Conservation (phyloP, 92 coral and sea anemone species). For the Phenganax subtilis region DNA sequence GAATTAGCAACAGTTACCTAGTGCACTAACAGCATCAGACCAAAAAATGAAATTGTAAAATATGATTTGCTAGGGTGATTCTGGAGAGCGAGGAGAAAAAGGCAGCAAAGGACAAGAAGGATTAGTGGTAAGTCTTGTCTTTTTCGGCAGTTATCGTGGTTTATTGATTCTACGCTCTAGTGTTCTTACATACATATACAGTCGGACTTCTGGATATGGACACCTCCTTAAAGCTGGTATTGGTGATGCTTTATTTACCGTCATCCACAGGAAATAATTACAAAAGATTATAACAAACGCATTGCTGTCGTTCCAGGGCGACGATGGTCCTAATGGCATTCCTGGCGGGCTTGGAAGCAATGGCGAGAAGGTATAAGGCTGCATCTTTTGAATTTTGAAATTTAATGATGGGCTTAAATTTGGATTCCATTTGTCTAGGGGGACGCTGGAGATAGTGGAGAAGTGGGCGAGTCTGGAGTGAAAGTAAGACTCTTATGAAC, state of each 20-base stretch:
- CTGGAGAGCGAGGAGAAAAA: constrained; percentile 18
- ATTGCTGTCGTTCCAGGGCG: not conserved
- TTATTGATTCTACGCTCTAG: too few relatives aligned
- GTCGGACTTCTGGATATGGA: too few relatives aligned
- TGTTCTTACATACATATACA: too few relatives aligned
- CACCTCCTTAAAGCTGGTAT: too few relatives aligned
- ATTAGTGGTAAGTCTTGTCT: not conserved
- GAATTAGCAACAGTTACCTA: too few relatives aligned
- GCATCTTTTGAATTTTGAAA: not conserved
- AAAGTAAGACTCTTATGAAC: not conserved
- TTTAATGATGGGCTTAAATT: not conserved
- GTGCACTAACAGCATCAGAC: not conserved
- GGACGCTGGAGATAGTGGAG: not conserved
- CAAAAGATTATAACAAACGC: too few relatives aligned
- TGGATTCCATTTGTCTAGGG: constrained; percentile 5
- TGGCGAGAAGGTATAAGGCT: not conserved
- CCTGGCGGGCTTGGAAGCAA: not conserved
- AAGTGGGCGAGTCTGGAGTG: not conserved
- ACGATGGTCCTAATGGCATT: not conserved
- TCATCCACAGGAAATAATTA: too few relatives aligned
- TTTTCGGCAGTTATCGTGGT: too few relatives aligned
- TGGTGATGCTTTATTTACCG: too few relatives aligned
- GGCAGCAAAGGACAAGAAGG: constrained; percentile 11
- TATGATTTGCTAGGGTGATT: not conserved
- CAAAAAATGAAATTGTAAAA: not conserved